These are phyloP conservation scores for Zootermopsis nevadensis DNA, from an alignment of 2,888 invertebrate genomes.

Conservation along the genomic window DNA sequence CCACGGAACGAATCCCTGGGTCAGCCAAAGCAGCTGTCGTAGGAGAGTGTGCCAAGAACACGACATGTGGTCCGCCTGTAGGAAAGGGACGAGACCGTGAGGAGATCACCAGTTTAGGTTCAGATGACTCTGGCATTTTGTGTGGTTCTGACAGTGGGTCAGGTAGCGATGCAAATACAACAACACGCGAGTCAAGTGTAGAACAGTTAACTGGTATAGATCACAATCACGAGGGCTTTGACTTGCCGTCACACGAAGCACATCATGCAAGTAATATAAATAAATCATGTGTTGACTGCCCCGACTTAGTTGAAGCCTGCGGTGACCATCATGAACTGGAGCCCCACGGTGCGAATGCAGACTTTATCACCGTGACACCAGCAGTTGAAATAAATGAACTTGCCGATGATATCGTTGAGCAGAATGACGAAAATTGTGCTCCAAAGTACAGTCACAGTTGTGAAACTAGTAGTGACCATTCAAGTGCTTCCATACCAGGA, in stretches of 20 bases:
- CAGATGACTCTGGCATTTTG: slow-evolving; percentile 83
- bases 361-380: background rate
- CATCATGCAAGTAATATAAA: background rate
- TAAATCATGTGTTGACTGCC: slow-evolving; percentile 35
- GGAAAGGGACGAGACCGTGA: slow-evolving; percentile 63
- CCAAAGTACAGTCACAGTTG: background rate
- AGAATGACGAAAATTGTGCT: slow-evolving; percentile 1
- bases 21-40: slow-evolving; percentile 56
- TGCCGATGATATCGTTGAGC: background rate
- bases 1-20: slow-evolving; percentile 63
- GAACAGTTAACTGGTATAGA: slow-evolving; percentile 64
- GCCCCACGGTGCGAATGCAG: no score
- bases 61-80: slow-evolving; percentile 53
- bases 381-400: background rate
- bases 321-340: background rate
- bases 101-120: slow-evolving; percentile 74
- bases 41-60: slow-evolving; percentile 49
- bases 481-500: slow-evolving; percentile 32
- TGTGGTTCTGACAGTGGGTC: slow-evolving; percentile 68
- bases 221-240: slow-evolving; percentile 80
- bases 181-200: slow-evolving; percentile 65
- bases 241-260: slow-evolving; percentile 67
- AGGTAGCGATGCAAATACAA: slow-evolving; percentile 63
- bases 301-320: background rate
- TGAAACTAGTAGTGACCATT: background rate